These are phyloP conservation scores for Ondatra zibethicus DNA, from an alignment of 2,113 vertebrate species.

Conservation along the genomic window DNA sequence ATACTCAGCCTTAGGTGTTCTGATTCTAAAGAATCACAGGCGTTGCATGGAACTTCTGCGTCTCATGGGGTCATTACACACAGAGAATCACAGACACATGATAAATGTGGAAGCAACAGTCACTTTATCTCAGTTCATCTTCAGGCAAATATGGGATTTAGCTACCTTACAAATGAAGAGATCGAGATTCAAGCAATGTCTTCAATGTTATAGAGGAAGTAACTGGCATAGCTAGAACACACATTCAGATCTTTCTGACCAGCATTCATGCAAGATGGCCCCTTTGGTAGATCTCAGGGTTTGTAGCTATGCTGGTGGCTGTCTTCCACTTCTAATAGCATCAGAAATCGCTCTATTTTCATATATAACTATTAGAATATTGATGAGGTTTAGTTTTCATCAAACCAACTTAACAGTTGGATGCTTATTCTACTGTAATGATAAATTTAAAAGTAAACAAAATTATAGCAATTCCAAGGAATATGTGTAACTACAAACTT, in stretches of 20 bases:
- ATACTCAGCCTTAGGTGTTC: background rate
- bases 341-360: background rate
- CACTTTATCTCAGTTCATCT: slow-evolving; percentile 38
- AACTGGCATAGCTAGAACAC: background rate
- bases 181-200: background rate
- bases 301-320: background rate
- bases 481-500: background rate
- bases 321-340: background rate
- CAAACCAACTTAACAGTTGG: background rate
- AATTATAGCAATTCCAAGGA: background rate
- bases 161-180: slow-evolving; percentile 40
- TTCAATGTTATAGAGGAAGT: background rate
- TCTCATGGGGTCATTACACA: background rate
- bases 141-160: background rate
- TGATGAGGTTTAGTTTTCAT: background rate
- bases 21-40: background rate
- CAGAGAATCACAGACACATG: background rate
- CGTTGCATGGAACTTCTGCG: background rate
- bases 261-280: background rate
- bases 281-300: background rate
- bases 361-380: background rate
- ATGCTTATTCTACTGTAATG: background rate
- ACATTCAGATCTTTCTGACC: background rate
- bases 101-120: background rate
- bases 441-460: slow-evolving; percentile 1